phyloP scores from a whole-genome alignment of 2,113 vertebrate species.

The Anolis sagrei region DNA sequence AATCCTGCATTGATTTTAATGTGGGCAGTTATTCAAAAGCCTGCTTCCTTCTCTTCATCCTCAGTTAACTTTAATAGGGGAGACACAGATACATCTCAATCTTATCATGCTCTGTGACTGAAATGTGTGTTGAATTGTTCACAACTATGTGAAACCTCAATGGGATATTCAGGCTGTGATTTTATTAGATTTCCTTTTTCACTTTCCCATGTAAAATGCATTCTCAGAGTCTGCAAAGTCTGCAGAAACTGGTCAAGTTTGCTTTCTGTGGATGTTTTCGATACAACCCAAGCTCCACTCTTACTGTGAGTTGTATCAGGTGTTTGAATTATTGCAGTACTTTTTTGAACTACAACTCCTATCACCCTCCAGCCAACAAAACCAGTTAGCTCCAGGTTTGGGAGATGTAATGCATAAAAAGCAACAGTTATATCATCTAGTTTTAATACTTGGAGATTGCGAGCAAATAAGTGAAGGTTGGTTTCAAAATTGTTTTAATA shows the following conservation, averaged over 20 bases:
- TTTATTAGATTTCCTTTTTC: not conserved
- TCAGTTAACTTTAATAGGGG: not conserved
- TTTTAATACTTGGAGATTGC: not conserved
- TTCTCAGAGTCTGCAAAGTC: not conserved
- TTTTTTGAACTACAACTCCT: too few relatives aligned
- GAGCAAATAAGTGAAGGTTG: not conserved
- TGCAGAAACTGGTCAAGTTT: not conserved
- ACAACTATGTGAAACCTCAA: not conserved
- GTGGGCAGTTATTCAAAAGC: not conserved
- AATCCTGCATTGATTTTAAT: not conserved
- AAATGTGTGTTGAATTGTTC: not conserved
- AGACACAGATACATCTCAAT: not conserved
- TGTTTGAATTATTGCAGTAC: not conserved
- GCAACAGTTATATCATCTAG: too few relatives aligned
- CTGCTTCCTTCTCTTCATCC: not conserved
- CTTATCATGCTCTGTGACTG: not conserved
- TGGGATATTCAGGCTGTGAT: not conserved
- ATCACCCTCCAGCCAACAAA: too few relatives aligned
- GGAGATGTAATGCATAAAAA: too few relatives aligned
- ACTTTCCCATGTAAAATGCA: not conserved
- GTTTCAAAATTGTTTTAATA: not conserved
- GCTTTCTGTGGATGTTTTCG: not conserved
- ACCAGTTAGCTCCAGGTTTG: too few relatives aligned
- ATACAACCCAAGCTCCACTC: not conserved
- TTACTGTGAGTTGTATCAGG: not conserved